A percentile compares a stretch with the other conserved stretches of the same genome.
Conservation (phyloP, 1,140 invertebrate genomes). For the Drosophila gunungcola region DNA sequence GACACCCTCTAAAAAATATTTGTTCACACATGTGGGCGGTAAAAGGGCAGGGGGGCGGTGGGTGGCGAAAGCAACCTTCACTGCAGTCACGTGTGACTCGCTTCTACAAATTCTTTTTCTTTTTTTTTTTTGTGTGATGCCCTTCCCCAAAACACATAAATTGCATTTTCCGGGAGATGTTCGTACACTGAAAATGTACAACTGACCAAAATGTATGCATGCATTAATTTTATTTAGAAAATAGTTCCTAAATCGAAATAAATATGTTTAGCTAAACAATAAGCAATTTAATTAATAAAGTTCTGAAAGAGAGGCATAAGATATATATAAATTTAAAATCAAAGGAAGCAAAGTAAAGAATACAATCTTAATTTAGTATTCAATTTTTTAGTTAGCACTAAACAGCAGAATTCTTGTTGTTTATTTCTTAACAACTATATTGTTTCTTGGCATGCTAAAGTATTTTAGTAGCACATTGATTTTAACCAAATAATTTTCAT, state of each 20-base stretch:
- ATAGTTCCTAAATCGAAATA: no score
- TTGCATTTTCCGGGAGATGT: conserved; percentile 52
- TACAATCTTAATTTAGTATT: no score
- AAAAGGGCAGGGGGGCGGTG: conserved; percentile 17
- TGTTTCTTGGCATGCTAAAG: no score
- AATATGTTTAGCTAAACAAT: no score
- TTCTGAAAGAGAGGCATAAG: not conserved
- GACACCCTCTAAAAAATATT: conserved; percentile 81
- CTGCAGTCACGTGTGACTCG: conserved; percentile 73
- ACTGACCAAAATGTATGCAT: accelerated
- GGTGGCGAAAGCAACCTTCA: conserved; percentile 19
- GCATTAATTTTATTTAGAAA: no score
- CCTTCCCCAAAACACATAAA: conserved; percentile 61
- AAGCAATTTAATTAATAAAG: no score
- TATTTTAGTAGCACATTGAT: no score
- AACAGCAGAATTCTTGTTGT: no score
- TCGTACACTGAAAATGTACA: conserved; percentile 8
- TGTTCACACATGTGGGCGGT: conserved; percentile 74
- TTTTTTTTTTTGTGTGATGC: conserved; percentile 12
- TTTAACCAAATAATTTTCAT: no score
- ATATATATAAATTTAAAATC: no score
- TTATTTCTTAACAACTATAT: no score
- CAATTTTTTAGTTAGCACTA: no score
- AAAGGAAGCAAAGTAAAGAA: not conserved
- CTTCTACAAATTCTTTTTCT: not conserved